Base-by-base conservation (phyloP, 2,888 invertebrate genomes). In the Zootermopsis nevadensis region DNA sequence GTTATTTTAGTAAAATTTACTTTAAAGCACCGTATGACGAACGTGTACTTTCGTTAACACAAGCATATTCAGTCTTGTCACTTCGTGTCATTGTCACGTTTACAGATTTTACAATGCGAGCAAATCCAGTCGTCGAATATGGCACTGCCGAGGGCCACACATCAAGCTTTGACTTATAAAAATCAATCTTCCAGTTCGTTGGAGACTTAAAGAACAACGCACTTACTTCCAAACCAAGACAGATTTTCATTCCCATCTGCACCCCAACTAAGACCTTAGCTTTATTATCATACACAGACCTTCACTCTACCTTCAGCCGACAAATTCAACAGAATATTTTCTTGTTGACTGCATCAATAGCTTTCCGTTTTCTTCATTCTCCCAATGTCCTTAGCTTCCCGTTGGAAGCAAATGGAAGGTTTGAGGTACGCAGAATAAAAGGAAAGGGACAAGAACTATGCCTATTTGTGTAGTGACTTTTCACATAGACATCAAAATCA, bases 181-280 rank as follows among this genome's bases (percentile, higher is more conserved):
- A 81, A 83, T 77, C 83, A 81, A 83, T 83, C 83, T 83, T 83
- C 83, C 76, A 53, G 42, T 33, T 66, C 81, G 81, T 33, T 53
- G 81, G 77, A 74, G 60, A 77, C 38, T 83, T 77, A 76, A 24
- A 83, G 81, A 35, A 60, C 33, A 24, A 55, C 31, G 35, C 38
- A 30, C 79, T 35, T 77, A 42, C n/a, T 48, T 53, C 48, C 80
- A 55, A 77, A n/a, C 60, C 60, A 27, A 7, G 8, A 27, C 27
- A 60, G 60, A 60, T 27, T 27, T 27, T 33, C 80, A 80, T 31
- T n/a, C 38, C 80, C 66, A 24, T 35, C 31, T 67, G n/a, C 38
- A 38, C 74, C 67, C 67, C 66, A 66, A 66, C 67, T 33, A 79
- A 69, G 33, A 10, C 55, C 27, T 80, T 66, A 27, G 33, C 67